A percentile compares a stretch with the other conserved stretches of the same genome.
Conservation (phyloP, 2,113 vertebrate genomes). For the Rhinogobius similis region DNA sequence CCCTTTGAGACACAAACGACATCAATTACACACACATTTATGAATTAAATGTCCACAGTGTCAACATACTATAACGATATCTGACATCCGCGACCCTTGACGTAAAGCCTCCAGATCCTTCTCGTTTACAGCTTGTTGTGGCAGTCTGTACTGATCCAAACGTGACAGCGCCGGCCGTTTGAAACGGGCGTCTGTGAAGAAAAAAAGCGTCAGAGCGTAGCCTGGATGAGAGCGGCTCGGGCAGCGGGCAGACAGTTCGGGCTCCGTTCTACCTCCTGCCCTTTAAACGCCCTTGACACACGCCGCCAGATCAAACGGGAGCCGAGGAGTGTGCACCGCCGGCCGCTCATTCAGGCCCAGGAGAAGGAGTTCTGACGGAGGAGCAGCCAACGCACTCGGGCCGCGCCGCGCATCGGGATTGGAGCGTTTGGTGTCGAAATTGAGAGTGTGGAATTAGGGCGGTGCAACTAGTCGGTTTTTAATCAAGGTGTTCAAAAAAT, state of each 20-base stretch:
- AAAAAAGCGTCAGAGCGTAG: not conserved
- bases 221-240: not conserved
- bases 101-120: not conserved
- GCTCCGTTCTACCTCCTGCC: constrained; percentile 41
- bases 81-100: not conserved
- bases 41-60: not conserved
- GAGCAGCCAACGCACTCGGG: not conserved
- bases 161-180: not conserved
- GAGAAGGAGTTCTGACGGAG: not conserved
- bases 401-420: not conserved
- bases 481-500: no score
- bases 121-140: not conserved
- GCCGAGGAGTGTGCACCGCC: constrained; percentile 22
- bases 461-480: no score
- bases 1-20: no score
- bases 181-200: not conserved
- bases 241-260: not conserved
- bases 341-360: not conserved
- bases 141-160: not conserved
- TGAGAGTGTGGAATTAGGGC: not conserved
- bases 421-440: not conserved
- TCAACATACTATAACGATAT: not conserved
- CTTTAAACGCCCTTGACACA: constrained; percentile 61
- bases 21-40: no score
- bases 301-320: constrained; percentile 52